Evolutionary conservation across 1,140 invertebrate genomes (phyloP).

Genomic region (Agraylea sexmaculata): DNA sequence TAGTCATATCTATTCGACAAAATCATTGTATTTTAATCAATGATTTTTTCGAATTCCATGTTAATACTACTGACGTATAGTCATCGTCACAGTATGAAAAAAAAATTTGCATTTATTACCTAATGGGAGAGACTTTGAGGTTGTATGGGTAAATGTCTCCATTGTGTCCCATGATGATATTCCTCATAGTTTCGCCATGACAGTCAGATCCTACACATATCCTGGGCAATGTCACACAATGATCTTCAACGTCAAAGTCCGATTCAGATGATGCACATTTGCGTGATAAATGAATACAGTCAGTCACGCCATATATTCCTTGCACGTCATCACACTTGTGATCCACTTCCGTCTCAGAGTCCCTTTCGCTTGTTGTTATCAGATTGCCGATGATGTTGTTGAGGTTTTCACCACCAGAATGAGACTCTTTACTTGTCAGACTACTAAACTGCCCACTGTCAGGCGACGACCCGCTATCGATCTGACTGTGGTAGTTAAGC

Average conservation of each 20-base stretch:
- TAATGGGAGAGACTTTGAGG: conserved; percentile 16
- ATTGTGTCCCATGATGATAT: conserved; percentile 18
- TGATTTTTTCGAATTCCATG: too few species aligned
- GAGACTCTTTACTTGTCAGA: too few species aligned
- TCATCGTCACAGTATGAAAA: too few species aligned
- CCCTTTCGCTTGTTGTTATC: conserved; percentile 10
- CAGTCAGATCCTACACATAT: conserved; percentile 14
- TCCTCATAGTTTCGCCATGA: conserved; percentile 13
- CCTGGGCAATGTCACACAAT: conserved; percentile 16
- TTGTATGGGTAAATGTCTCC: conserved; percentile 18
- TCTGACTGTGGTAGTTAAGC: conserved; percentile 18
- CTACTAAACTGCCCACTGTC: not conserved
- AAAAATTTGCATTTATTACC: too few species aligned
- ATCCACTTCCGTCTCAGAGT: conserved; percentile 8
- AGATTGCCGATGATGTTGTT: conserved; percentile 5
- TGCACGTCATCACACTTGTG: conserved; percentile 9
- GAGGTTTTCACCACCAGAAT: not conserved
- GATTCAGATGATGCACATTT: not conserved
- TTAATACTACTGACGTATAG: too few species aligned
- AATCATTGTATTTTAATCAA: too few species aligned
- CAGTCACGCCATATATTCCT: conserved; percentile 15
- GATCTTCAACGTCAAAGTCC: conserved; percentile 18
- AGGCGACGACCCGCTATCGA: conserved; percentile 7
- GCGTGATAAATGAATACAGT: conserved; percentile 9
- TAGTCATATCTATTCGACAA: too few species aligned